Conservation (phyloP, 2,113 vertebrate genomes). For the Cricetomys ansorgei region DNA sequence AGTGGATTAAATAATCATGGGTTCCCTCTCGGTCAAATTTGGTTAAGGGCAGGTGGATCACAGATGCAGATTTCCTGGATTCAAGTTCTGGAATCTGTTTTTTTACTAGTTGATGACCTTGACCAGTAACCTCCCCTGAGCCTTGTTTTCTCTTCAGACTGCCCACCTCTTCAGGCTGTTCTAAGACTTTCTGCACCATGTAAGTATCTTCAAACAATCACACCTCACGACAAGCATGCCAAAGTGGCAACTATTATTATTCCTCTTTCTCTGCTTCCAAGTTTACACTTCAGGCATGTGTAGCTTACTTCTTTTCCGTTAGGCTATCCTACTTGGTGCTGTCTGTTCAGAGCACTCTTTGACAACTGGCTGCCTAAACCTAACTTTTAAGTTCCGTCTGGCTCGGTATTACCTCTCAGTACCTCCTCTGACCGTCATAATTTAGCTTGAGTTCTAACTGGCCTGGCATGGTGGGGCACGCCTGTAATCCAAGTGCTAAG, state of each 20-base stretch:
- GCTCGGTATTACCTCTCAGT: background rate
- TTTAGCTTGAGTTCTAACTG: background rate
- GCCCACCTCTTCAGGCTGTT: background rate
- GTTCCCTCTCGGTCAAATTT: background rate
- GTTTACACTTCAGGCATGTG: background rate
- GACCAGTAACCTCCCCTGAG: background rate
- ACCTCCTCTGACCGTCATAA: background rate
- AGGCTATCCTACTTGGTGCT: background rate
- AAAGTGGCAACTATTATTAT: background rate
- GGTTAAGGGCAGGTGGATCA: background rate
- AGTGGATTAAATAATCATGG: background rate
- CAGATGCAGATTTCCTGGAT: background rate
- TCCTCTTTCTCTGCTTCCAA: background rate
- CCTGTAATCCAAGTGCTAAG: background rate
- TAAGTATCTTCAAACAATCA: background rate
- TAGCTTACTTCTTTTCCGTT: background rate
- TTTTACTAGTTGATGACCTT: background rate
- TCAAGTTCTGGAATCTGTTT: constrained; percentile 19
- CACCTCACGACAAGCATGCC: background rate
- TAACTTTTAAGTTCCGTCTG: background rate
- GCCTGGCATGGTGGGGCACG: background rate
- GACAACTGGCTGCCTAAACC: background rate
- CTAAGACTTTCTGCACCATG: background rate
- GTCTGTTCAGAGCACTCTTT: background rate
- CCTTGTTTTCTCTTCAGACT: background rate